A percentile compares a stretch with the other conserved stretches of the same genome.
phyloP scores from a whole-genome alignment of 2,888 invertebrate genomes.

The Pterobdella sp. region DNA sequence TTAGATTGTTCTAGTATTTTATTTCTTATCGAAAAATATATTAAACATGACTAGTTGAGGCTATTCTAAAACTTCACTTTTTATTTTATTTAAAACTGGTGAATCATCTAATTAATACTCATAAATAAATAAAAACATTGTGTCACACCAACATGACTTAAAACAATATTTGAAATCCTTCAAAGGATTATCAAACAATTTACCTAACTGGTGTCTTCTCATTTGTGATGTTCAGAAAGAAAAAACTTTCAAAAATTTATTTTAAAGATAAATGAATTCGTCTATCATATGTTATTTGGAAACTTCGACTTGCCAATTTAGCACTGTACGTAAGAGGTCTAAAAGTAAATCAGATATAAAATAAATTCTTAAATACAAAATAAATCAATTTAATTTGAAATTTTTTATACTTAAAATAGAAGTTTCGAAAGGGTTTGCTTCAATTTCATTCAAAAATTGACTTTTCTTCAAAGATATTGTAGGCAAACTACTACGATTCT shows the following conservation, averaged over 20 bases:
- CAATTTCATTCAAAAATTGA: no score
- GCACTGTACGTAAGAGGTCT: background rate
- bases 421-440: no score
- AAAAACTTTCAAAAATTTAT: background rate
- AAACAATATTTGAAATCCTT: background rate
- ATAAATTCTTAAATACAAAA: background rate
- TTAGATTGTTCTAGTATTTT: no score
- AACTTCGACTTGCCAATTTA: background rate
- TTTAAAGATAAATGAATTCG: background rate
- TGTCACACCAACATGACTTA: no score
- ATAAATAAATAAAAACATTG: no score
- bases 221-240: background rate
- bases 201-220: conserved; percentile 7
- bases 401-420: background rate
- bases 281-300: background rate
- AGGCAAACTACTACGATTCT: background rate
- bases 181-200: background rate
- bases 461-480: background rate
- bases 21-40: no score
- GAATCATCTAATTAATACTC: no score
- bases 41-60: no score
- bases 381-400: background rate
- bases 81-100: no score
- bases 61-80: no score
- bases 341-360: background rate